Evolutionary conservation across 2,113 vertebrate species (phyloP).

Genomic region (Asarcornis scutulata): DNA sequence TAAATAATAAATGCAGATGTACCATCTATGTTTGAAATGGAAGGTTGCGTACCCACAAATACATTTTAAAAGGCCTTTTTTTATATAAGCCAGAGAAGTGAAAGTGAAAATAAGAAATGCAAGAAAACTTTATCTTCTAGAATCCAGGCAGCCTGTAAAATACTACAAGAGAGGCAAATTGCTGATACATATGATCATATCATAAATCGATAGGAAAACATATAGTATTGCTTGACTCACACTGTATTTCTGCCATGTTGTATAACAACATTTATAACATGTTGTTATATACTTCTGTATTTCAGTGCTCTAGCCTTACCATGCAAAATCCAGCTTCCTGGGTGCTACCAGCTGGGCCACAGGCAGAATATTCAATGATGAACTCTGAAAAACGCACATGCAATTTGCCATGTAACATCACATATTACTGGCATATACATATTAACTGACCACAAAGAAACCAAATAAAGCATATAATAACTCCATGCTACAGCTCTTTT

Average conservation of each 20-base stretch:
- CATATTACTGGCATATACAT: rapidly evolving
- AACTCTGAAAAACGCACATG: too few relatives aligned
- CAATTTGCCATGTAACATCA: background rate
- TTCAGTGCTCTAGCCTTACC: background rate
- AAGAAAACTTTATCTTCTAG: background rate
- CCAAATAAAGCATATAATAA: background rate
- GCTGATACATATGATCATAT: background rate
- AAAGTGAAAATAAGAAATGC: background rate
- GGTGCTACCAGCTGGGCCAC: background rate
- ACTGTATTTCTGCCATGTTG: background rate
- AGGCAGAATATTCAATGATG: background rate
- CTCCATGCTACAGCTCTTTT: background rate
- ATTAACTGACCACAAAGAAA: background rate
- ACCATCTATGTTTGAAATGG: conserved; percentile 13
- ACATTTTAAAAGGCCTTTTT: conserved; percentile 25
- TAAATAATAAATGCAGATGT: conserved; percentile 50
- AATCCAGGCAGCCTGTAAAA: background rate
- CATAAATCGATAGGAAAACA: background rate
- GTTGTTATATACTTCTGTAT: background rate
- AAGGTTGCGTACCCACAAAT: conserved; percentile 26
- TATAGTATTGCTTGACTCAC: background rate
- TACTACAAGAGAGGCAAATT: background rate
- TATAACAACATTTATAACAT: background rate
- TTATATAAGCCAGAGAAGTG: background rate
- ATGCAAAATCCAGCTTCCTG: background rate